Evolutionary conservation across 2,888 invertebrate genomes (phyloP), one percentile per base, ranked within the genome.

Genomic region (Stenurella melanura): DNA sequence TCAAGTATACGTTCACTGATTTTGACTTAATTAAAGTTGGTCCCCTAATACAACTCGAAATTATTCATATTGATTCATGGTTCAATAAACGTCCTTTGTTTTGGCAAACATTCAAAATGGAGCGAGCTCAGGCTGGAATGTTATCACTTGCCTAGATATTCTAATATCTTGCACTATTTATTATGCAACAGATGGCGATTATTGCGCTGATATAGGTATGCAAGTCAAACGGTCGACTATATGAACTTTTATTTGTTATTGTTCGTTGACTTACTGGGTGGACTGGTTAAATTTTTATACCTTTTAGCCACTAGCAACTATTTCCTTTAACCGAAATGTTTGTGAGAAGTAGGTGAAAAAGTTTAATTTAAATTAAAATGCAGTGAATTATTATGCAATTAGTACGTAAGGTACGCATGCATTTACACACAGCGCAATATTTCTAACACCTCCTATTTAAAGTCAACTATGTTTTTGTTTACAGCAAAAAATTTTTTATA

Each of bases 261-360:
- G 58, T 69, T 69, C 69, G 19, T n/a, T 69, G 58, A 18, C n/a
- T 57, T 69, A 69, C 57, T 69, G 34, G 69, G 69, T 69, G 57
- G 26, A 69, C 64, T 11, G 57, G 54, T 57, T 58, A 17, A 69
- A 18, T 69, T 69, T 69, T 69, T 19, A 42, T 19, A 19, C 11
- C 12, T 64, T 64, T n/a, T 50, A n/a, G 50, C n/a, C 4, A 50
- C 42, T 42, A 64, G 42, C 19, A 64, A 12, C 12, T 19, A 64
- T 42, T 64, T 64, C 42, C 64, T 63, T 18, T 38, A 38, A 61
- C 30, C 30, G 30, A 34, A 30, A 30, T 61, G 34, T 38, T 63
- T 12, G 42, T 7, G 15, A 19, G 19, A 64, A 19, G 12, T 42
- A 42, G 64, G 64, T 64, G 64, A 64, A 64, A 15, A n/a, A 50